Evolutionary conservation across 2,888 invertebrate species (phyloP).

Genomic region (Rosalia funebris): DNA sequence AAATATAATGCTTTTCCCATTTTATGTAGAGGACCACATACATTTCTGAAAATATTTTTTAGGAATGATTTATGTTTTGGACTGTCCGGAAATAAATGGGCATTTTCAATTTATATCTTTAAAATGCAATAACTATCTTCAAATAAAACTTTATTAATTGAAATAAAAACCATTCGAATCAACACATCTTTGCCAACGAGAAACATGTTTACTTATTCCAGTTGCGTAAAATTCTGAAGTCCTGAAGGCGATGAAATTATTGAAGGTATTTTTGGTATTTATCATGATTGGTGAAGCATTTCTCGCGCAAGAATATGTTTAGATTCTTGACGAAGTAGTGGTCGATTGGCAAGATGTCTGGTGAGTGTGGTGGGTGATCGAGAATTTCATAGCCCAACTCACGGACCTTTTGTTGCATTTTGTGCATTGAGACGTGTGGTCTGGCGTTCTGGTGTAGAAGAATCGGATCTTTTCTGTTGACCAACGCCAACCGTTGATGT

Average conservation of each 20-base stretch:
- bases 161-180: constrained; percentile 14
- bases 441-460: not conserved
- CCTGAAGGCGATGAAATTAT: not conserved
- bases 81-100: no score
- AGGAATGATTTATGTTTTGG: no score
- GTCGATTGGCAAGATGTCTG: constrained; percentile 2
- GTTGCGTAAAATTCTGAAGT: constrained; percentile 2
- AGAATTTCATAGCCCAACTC: not conserved
- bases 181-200: constrained; percentile 25
- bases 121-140: no score
- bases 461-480: constrained; percentile 32
- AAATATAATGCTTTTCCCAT: no score
- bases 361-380: not conserved
- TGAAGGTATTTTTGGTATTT: not conserved
- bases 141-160: no score
- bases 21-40: no score
- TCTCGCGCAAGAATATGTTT: not conserved
- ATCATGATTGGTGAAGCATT: not conserved
- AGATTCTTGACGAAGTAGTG: not conserved
- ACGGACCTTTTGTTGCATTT: not conserved
- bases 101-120: no score
- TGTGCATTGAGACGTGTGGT: not conserved
- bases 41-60: no score
- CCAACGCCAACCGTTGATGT: constrained; percentile 26
- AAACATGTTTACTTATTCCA: constrained; percentile 24